Conservation (phyloP, 2,113 vertebrate genomes). For the Poecile atricapillus region DNA sequence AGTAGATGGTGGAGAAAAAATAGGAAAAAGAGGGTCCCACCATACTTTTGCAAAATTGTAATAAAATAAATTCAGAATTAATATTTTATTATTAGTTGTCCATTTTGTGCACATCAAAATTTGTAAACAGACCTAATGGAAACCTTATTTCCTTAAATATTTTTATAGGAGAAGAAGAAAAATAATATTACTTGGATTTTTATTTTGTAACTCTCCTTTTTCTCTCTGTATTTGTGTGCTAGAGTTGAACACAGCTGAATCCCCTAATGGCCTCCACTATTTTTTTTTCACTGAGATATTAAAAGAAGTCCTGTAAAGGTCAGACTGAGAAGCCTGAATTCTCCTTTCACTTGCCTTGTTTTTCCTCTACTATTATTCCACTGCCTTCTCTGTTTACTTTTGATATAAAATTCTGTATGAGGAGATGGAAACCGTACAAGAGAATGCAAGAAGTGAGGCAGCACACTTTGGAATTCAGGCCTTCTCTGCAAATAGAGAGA, state of each 20-base stretch:
- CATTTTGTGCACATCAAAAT: accelerated
- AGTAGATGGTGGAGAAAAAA: neutral
- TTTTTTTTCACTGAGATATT: constrained; percentile 16
- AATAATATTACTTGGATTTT: neutral
- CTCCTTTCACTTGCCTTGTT: neutral
- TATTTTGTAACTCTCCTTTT: neutral
- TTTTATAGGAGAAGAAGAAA: neutral
- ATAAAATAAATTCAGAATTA: neutral
- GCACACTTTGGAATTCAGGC: neutral
- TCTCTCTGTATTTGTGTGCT: neutral
- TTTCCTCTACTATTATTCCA: neutral
- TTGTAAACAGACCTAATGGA: neutral
- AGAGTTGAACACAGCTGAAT: neutral
- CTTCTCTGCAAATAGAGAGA: neutral
- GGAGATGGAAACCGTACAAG: neutral
- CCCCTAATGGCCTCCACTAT: neutral
- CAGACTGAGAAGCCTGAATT: neutral
- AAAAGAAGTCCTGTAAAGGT: constrained; percentile 39
- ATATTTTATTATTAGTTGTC: neutral
- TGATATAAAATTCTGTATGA: neutral
- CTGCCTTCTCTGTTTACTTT: neutral
- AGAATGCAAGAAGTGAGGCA: neutral
- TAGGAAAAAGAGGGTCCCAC: neutral
- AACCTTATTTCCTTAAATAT: neutral
- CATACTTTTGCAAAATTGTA: neutral